Percentiles rank a stretch among this genome's conserved stretches.
phyloP scores from a whole-genome alignment of 2,888 invertebrate species.

The Notocelia uddmanniana region DNA sequence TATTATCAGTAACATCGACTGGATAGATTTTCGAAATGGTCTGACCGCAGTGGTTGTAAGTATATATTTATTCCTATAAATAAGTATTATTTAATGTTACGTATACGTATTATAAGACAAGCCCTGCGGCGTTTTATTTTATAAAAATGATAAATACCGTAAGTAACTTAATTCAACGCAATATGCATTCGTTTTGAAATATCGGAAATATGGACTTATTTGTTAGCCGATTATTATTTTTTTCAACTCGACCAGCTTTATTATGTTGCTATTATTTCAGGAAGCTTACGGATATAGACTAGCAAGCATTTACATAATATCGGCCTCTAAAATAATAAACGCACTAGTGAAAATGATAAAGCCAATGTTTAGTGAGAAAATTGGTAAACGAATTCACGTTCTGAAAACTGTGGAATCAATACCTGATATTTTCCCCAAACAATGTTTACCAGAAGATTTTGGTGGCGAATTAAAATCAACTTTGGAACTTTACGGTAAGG shows the following conservation, averaged over 20 bases:
- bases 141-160: too few relatives aligned
- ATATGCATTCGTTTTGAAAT: too few relatives aligned
- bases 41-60: conserved; percentile 59
- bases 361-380: conserved; percentile 62
- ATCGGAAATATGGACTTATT: too few relatives aligned
- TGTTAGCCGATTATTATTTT: too few relatives aligned
- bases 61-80: conserved; percentile 33
- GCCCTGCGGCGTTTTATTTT: too few relatives aligned
- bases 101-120: too few relatives aligned
- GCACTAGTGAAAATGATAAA: conserved; percentile 59
- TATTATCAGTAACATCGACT: conserved; percentile 54
- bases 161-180: too few relatives aligned
- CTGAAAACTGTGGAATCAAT: conserved; percentile 58
- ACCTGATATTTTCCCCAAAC: conserved; percentile 55
- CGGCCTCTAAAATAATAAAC: conserved; percentile 62
- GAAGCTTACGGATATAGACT: conserved; percentile 67
- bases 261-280: conserved; percentile 55
- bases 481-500: conserved; percentile 58
- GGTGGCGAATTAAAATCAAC: conserved; percentile 63
- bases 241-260: neutral
- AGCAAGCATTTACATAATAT: conserved; percentile 63
- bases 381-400: conserved; percentile 57
- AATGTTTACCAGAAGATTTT: conserved; percentile 66
- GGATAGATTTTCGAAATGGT: conserved; percentile 53
- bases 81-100: too few relatives aligned